Base-by-base conservation (phyloP, 2,888 invertebrate species). In the Isotomurus palustris region DNA sequence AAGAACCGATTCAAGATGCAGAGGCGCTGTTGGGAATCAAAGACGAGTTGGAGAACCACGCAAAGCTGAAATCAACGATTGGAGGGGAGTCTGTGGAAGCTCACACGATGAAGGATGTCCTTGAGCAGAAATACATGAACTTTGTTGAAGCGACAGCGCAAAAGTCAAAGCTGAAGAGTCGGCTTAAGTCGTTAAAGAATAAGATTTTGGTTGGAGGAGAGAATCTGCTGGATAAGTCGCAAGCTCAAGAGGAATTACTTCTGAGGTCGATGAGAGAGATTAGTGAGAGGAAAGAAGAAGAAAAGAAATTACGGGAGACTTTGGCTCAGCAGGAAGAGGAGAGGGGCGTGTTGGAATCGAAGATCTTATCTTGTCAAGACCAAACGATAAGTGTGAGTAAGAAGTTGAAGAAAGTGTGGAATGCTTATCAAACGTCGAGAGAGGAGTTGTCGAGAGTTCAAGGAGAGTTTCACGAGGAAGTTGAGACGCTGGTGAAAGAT, bases 151-250 rank as follows among this genome's bases (percentile, higher is more conserved):
- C 67, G 12, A 64, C 65, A 45, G 62, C 57, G 35, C 55, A 62
- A 45, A 66, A 64, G 24, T 21, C 43, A n/a, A 38, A 40, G 0
- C 44, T 69, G 10, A 58, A 87, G 63, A 84, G 86, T 50, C 75
- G 96, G 4, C 82, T 87, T 58, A 86, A 88, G 59, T 94, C 95
- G 74, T 83, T 99, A 56, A 83, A 86, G 63, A 87, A 88, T 6
- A 96, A 95, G 76, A 93, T 99, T 54, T 82, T 99, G 22, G 91
- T 97, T 0, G 99, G 99, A 0, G 99, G 99, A 0, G 97, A 96
- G 78, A 99, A 99, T 78, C 81, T 99, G 6, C 80, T 99, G 63
- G 97, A 97, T 75, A 96, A 96, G 75, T 95, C 95, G 0, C 92
- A 96, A 74, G 85, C 90, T 1, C 97, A 99, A 75, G 88, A 94